Evolutionary conservation across 2,113 vertebrate genomes (phyloP).

Genomic region (Conger conger): DNA sequence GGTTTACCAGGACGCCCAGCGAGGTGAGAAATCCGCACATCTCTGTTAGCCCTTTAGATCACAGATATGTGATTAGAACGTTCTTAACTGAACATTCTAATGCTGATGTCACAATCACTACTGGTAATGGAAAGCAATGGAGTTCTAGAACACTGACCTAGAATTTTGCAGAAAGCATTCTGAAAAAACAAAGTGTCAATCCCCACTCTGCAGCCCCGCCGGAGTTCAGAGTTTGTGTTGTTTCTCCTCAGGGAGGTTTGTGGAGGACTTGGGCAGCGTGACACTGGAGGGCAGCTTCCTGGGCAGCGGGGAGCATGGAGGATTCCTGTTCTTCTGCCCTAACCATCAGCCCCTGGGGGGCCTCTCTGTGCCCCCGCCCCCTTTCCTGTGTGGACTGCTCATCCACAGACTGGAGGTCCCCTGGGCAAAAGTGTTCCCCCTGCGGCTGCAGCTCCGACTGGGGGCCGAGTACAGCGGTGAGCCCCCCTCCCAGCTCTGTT

Average conservation of each 20-base stretch:
- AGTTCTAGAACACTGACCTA: too few relatives aligned
- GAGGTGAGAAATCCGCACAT: constrained; percentile 67
- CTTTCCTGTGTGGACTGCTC: constrained; percentile 86
- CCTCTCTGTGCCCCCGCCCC: constrained; percentile 71
- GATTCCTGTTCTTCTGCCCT: constrained; percentile 87
- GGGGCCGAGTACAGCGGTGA: constrained; percentile 86
- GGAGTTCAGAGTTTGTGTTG: not conserved
- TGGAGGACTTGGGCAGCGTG: constrained; percentile 84
- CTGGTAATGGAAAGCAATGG: too few relatives aligned
- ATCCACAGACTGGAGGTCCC: constrained; percentile 92
- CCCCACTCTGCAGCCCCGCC: not conserved
- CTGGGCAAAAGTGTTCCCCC: constrained; percentile 94
- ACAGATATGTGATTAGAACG: too few relatives aligned
- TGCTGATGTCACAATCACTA: too few relatives aligned
- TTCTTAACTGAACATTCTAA: too few relatives aligned
- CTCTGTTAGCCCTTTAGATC: too few relatives aligned
- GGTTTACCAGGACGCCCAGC: constrained; percentile 87
- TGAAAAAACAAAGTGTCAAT: too few relatives aligned
- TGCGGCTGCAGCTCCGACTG: constrained; percentile 85
- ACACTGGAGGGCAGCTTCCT: constrained; percentile 88
- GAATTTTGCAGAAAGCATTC: too few relatives aligned
- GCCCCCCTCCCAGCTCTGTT: constrained; percentile 38
- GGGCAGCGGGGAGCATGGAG: constrained; percentile 84
- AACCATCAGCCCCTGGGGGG: constrained; percentile 81
- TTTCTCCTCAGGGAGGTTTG: constrained; percentile 75